phyloP scores from a whole-genome alignment of 2,888 invertebrate species.

The Drosophila nigricruria region DNA sequence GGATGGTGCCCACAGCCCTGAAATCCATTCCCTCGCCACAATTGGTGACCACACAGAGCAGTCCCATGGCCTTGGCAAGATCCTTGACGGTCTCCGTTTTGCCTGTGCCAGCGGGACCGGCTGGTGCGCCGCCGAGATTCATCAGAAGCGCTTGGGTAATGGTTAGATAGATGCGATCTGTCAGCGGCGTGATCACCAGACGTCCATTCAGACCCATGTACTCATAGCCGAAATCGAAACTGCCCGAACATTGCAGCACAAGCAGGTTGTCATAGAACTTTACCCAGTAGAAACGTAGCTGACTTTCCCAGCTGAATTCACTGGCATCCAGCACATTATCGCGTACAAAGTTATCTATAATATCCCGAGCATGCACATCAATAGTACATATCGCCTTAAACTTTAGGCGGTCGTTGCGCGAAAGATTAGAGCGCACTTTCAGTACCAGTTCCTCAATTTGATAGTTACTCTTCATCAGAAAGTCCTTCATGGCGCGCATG shows the following conservation, averaged over 20 bases:
- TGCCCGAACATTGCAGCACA: conserved; percentile 93
- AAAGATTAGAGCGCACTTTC: conserved; percentile 89
- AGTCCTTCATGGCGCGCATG: conserved; percentile 96
- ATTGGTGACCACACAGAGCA: conserved; percentile 94
- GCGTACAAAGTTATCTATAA: conserved; percentile 92
- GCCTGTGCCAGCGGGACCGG: conserved; percentile 87
- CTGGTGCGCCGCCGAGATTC: conserved; percentile 96
- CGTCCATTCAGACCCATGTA: conserved; percentile 97
- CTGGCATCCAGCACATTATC: conserved; percentile 93
- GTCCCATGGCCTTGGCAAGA: conserved; percentile 94
- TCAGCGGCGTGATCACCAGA: conserved; percentile 95
- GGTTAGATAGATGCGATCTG: conserved; percentile 96
- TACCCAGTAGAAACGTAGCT: conserved; percentile 96
- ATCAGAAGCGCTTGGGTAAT: conserved; percentile 96
- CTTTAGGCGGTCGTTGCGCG: conserved; percentile 93
- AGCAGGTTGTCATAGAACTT: conserved; percentile 92
- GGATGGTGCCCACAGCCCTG: conserved; percentile 91
- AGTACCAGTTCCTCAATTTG: conserved; percentile 94
- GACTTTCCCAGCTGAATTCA: conserved; percentile 98
- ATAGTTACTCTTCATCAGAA: conserved; percentile 90
- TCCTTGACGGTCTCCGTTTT: conserved; percentile 97
- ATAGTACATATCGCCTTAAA: conserved; percentile 95
- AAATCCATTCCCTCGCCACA: conserved; percentile 98
- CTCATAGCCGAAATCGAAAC: conserved; percentile 97
- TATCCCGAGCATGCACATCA: conserved; percentile 96